phyloP scores from a whole-genome alignment of 30 jellyfish, hydroid and myxozoan species.

The Turritopsis dohrnii region DNA sequence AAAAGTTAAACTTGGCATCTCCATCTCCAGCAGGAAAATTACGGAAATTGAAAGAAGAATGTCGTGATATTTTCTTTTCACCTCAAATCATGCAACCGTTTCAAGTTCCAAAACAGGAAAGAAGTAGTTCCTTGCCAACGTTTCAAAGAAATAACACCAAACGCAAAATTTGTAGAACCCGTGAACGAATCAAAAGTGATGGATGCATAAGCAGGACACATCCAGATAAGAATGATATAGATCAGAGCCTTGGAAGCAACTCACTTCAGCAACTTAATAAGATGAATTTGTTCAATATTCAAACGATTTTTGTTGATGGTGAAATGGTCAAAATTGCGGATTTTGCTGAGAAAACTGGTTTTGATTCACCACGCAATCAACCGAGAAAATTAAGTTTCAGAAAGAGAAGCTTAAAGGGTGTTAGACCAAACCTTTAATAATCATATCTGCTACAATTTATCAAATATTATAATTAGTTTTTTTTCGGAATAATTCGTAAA shows the following conservation, averaged over 20 bases:
- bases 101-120: neutral
- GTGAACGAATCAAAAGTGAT: neutral
- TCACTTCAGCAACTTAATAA: neutral
- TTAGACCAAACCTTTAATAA: neutral
- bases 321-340: neutral
- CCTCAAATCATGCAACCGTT: neutral
- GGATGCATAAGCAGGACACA: neutral
- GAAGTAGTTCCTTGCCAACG: neutral
- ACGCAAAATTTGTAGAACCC: neutral
- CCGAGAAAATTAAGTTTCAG: slow-evolving; percentile 1
- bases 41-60: neutral
- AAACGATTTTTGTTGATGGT: neutral
- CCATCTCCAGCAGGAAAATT: neutral
- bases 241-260: neutral
- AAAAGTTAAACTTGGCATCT: neutral
- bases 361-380: neutral
- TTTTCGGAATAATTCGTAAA: neutral
- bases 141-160: neutral
- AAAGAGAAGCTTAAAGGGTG: neutral
- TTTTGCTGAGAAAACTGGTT: neutral
- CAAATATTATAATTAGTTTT: neutral
- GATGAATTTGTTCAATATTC: slow-evolving; percentile 4
- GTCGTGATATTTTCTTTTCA: slow-evolving; percentile 7
- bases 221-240: neutral
- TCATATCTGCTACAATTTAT: too few relatives aligned